Evolutionary conservation across 2,888 invertebrate genomes (phyloP), one percentile per base, ranked within the genome.

Genomic region (Apodemia duryi): DNA sequence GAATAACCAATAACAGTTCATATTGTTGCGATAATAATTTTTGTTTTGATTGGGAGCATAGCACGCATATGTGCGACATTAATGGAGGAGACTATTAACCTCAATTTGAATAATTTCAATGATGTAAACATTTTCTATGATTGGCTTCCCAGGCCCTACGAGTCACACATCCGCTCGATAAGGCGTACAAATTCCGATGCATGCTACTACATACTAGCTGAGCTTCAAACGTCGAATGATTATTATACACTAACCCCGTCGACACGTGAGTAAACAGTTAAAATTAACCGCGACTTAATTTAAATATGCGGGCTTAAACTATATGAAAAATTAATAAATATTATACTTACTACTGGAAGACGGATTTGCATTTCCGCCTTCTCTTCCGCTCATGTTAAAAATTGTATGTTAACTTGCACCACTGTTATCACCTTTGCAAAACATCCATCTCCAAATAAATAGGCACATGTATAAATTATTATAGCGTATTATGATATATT

Each of bases 321-420:
- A 46, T 70, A 63, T 73, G 68, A 74, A 21, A 76, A 76, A 77
- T 77, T 74, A 69, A 73, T 72, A 72, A 72, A 69, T 73, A 76
- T 68, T 68, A 75, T 85, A 90, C 91, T 91, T 82, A 91, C 57
- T 32, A 57, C 91, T 89, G 76, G 85, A 87, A 88, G 89, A 87
- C 84, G 90, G 88, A 89, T 88, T 88, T 91, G 89, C 89, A 91
- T 86, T 89, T 90, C 91, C 91, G 88, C 85, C 88, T 86, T 86
- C 87, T 84, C 86, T 88, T 83, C 85, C 90, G 85, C 86, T 91
- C 91, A 91, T 91, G 83, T 84, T 91, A 88, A 83, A 77, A 82
- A 79, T 78, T 79, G 83, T 83, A 81, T 78, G 76, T 80, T 77
- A 83, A 85, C 81, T 77, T 77, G 83, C 82, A 86, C 88, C 85